These are phyloP conservation scores for Cephonodes hylas DNA, from an alignment of 2,888 invertebrate species.

Conservation along the genomic window DNA sequence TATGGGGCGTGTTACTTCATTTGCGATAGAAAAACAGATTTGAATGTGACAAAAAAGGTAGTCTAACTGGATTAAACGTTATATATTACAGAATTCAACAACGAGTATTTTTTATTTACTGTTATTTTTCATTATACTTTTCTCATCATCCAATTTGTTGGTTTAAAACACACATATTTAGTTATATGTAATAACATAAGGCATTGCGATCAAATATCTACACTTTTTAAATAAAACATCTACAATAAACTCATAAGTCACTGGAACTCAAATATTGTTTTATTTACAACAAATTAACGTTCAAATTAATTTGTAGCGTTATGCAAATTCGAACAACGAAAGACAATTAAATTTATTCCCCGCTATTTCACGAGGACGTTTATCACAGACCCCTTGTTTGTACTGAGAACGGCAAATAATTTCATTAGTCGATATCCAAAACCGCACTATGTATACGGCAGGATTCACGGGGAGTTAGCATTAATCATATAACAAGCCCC, in stretches of 20 bases:
- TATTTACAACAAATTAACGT: slow-evolving; percentile 24
- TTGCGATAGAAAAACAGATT: too few relatives aligned
- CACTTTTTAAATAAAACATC: not conserved
- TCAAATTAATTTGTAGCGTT: slow-evolving; percentile 48
- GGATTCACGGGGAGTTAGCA: slow-evolving; percentile 50
- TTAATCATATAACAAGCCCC: slow-evolving; percentile 73
- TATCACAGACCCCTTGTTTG: slow-evolving; percentile 60
- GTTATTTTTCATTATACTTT: too few relatives aligned
- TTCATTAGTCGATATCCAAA: slow-evolving; percentile 63
- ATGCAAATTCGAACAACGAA: slow-evolving; percentile 51
- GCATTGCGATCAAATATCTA: too few relatives aligned
- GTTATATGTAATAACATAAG: too few relatives aligned
- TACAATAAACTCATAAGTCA: not conserved
- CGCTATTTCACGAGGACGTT: slow-evolving; percentile 51
- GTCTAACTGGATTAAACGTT: too few relatives aligned
- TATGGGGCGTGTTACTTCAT: too few relatives aligned
- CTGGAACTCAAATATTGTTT: slow-evolving; percentile 5
- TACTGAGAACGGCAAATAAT: slow-evolving; percentile 58
- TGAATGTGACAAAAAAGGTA: too few relatives aligned
- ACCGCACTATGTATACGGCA: slow-evolving; percentile 36
- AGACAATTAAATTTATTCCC: slow-evolving; percentile 55
- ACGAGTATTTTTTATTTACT: too few relatives aligned
- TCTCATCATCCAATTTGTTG: too few relatives aligned
- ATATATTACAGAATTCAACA: too few relatives aligned
- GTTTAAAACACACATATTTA: too few relatives aligned